phyloP scores from a whole-genome alignment of 2,797 vertebrate species.

The Eulemur mongoz region DNA sequence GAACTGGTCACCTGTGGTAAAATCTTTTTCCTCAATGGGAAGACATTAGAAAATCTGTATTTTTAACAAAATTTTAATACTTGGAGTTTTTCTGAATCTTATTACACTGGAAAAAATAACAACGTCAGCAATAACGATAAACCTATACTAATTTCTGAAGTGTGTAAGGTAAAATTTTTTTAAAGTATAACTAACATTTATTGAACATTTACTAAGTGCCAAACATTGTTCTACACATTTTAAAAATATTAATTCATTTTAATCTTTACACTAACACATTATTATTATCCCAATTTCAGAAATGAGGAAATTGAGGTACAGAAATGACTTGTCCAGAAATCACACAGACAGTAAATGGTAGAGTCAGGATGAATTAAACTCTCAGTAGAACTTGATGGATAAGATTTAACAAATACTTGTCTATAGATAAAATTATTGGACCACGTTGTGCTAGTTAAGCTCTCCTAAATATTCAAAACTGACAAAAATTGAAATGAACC shows the following conservation, averaged over 20 bases:
- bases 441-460: not conserved
- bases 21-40: not conserved
- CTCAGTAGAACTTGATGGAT: not conserved
- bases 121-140: not conserved
- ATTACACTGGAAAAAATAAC: not conserved
- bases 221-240: not conserved
- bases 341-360: not conserved
- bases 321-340: not conserved
- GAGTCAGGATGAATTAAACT: not conserved
- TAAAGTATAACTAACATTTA: not conserved
- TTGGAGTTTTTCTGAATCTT: conserved; percentile 29
- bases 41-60: conserved; percentile 12
- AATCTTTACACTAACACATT: not conserved
- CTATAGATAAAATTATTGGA: not conserved
- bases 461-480: conserved; percentile 44
- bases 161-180: not conserved
- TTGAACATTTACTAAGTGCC: not conserved
- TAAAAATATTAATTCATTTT: not conserved
- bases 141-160: conserved; percentile 21
- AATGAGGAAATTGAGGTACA: not conserved
- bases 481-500: conserved; percentile 49
- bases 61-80: conserved; percentile 30
- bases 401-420: not conserved
- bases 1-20: not conserved
- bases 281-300: not conserved